Evolutionary conservation across 2,797 vertebrate genomes (phyloP).

Genomic region (Limnodromus scolopaceus): DNA sequence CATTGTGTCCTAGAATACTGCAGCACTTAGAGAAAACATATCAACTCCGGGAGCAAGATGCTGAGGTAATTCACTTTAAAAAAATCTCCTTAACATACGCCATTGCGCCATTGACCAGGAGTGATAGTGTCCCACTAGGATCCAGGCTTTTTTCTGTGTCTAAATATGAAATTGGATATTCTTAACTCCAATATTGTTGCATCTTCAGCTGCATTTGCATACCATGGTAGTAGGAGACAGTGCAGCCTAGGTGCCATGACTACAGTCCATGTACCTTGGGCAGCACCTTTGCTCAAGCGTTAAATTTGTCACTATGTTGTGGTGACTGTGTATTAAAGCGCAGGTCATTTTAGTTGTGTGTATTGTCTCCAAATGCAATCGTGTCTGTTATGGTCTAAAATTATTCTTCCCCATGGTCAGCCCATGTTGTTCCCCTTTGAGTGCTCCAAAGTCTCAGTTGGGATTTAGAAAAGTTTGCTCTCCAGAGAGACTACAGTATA

Average conservation of each 20-base stretch:
- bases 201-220: neutral
- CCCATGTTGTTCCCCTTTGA: neutral
- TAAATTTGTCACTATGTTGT: neutral
- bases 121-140: neutral
- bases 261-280: rapidly evolving
- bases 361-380: neutral
- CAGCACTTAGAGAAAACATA: slow-evolving; percentile 82
- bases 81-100: neutral
- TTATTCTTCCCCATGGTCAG: neutral
- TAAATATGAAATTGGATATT: neutral
- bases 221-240: neutral
- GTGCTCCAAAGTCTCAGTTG: neutral
- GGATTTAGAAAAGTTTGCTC: slow-evolving; percentile 20
- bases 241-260: neutral
- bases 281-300: neutral
- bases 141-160: neutral
- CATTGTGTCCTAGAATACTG: slow-evolving; percentile 78
- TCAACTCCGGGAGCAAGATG: slow-evolving; percentile 84
- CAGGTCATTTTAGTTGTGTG: neutral
- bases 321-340: neutral
- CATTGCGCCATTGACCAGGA: neutral
- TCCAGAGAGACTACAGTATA: neutral
- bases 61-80: slow-evolving; percentile 84
- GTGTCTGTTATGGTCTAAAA: neutral
- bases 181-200: neutral